phyloP scores from a whole-genome alignment of 2,888 invertebrate species.

The Perizoma flavofasciatum region DNA sequence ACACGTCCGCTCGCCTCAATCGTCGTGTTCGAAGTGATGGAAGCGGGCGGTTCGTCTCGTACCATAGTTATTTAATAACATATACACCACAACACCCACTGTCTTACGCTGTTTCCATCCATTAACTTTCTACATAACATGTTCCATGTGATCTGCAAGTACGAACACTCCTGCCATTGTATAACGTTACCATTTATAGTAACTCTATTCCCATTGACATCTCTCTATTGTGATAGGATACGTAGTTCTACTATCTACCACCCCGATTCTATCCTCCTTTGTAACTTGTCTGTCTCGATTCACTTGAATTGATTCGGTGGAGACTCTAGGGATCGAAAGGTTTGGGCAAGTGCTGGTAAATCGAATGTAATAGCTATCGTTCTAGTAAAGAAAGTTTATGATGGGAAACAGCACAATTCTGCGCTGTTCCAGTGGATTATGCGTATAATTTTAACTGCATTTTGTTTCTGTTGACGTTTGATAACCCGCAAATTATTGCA shows the following conservation, averaged over 20 bases:
- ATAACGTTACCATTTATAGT: slow-evolving; percentile 25
- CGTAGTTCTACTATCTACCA: slow-evolving; percentile 7
- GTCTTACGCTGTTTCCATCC: no score
- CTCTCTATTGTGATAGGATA: slow-evolving; percentile 19
- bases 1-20: no score
- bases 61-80: no score
- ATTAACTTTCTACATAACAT: no score
- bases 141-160: slow-evolving; percentile 3
- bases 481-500: slow-evolving; percentile 31
- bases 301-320: slow-evolving; percentile 11
- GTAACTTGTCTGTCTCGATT: slow-evolving; percentile 14
- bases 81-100: no score
- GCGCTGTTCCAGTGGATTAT: neutral
- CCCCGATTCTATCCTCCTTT: slow-evolving; percentile 11
- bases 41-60: no score
- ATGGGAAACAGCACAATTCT: neutral
- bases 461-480: slow-evolving; percentile 6
- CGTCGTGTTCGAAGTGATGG: no score
- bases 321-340: slow-evolving; percentile 1
- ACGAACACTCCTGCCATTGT: slow-evolving; percentile 26
- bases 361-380: no score
- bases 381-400: no score
- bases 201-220: slow-evolving; percentile 30
- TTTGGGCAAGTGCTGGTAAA: no score
- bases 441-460: slow-evolving; percentile 4